These are phyloP conservation scores for Raja brachyura DNA, from an alignment of 2,113 vertebrate species.

Conservation along the genomic window DNA sequence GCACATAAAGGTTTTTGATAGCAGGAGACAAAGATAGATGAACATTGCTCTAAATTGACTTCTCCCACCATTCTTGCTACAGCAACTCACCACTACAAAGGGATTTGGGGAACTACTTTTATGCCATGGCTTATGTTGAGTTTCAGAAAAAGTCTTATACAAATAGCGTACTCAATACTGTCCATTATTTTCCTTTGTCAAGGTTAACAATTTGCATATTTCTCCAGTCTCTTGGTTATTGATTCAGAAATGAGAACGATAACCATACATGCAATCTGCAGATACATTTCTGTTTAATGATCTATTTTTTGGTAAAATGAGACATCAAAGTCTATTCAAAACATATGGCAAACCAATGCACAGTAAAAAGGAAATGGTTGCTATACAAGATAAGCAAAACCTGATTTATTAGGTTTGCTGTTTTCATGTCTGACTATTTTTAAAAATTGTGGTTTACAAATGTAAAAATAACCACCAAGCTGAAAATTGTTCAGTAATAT, in stretches of 20 bases:
- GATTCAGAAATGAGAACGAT: background rate
- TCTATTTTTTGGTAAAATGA: background rate
- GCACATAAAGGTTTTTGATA: background rate
- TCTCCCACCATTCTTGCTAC: background rate
- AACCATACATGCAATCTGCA: background rate
- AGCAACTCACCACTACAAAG: background rate
- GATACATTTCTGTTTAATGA: background rate
- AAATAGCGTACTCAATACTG: background rate
- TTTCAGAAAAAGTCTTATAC: background rate
- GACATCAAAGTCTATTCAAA: background rate
- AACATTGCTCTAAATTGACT: background rate
- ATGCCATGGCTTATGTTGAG: too few species aligned
- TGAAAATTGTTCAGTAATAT: background rate
- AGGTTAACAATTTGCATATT: background rate
- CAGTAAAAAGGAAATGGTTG: background rate
- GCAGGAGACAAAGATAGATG: too few species aligned
- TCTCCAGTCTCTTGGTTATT: background rate
- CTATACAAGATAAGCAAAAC: background rate
- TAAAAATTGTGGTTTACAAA: background rate
- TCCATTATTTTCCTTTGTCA: background rate
- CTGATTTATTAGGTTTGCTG: background rate
- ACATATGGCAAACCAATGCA: background rate
- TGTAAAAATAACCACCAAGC: background rate
- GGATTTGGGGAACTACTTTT: background rate
- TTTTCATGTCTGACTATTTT: background rate